A percentile compares a stretch with the other conserved stretches of the same genome.
These are phyloP conservation scores for Noturus placidus DNA, from an alignment of 2,113 vertebrate species.

Conservation along the genomic window DNA sequence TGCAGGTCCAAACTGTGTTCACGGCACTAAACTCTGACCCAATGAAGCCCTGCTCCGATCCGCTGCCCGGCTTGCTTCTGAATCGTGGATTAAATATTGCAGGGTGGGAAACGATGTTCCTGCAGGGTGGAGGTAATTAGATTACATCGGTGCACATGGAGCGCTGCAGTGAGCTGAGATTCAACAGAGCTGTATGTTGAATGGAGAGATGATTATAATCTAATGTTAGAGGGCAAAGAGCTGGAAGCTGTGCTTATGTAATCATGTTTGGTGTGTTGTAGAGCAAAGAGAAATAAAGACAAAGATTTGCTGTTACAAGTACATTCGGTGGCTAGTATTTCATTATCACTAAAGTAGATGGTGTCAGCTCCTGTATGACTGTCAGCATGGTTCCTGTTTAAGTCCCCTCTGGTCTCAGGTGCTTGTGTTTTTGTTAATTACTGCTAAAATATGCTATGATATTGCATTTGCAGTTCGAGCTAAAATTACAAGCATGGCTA, in stretches of 20 bases:
- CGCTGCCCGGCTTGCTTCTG: not conserved
- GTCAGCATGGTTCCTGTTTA: not conserved
- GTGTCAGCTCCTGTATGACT: not conserved
- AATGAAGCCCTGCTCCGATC: not conserved
- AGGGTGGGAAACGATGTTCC: slow-evolving; percentile 2
- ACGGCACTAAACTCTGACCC: slow-evolving; percentile 1
- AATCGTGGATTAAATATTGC: slow-evolving; percentile 45
- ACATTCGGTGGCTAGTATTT: not conserved
- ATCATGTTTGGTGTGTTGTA: slow-evolving; percentile 22
- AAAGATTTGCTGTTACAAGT: slow-evolving; percentile 20
- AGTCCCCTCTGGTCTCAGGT: not conserved
- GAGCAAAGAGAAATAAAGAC: not conserved
- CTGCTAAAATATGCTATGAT: not conserved
- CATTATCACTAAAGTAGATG: not conserved
- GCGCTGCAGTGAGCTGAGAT: slow-evolving; percentile 8
- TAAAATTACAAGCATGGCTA: not conserved
- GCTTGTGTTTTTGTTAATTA: not conserved
- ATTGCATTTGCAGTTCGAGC: not conserved
- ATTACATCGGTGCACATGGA: slow-evolving; percentile 32
- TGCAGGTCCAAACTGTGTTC: not conserved
- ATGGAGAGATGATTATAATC: slow-evolving; percentile 50
- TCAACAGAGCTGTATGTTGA: slow-evolving; percentile 39
- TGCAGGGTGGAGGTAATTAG: slow-evolving; percentile 33
- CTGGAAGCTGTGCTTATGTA: slow-evolving; percentile 31
- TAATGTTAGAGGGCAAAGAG: slow-evolving; percentile 42